Evolutionary conservation across 2,797 vertebrate species (phyloP).

Genomic region (Diceros bicornis): DNA sequence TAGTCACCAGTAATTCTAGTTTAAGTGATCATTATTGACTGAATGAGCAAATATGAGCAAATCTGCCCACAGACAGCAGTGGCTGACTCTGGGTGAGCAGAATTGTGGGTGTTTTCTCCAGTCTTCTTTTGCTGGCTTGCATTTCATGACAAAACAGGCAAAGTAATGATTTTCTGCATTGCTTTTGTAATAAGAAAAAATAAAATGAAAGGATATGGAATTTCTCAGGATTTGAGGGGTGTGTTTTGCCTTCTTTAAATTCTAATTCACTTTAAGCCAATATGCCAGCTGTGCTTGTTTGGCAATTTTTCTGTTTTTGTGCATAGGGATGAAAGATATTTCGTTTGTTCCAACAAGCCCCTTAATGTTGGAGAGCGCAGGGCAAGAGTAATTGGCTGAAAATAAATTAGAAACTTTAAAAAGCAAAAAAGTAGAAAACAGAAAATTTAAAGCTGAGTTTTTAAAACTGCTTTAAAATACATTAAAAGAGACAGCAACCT

Average conservation of each 20-base stretch:
- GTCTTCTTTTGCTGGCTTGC: background rate
- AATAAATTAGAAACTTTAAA: slow-evolving; percentile 44
- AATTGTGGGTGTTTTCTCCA: background rate
- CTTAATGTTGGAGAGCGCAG: slow-evolving; percentile 3
- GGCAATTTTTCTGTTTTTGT: slow-evolving; percentile 48
- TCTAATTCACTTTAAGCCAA: slow-evolving; percentile 1
- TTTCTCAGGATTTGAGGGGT: background rate
- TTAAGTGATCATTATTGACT: background rate
- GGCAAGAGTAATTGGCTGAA: slow-evolving; percentile 18
- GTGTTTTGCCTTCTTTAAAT: slow-evolving; percentile 49
- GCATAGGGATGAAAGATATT: background rate
- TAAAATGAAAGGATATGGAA: slow-evolving; percentile 30
- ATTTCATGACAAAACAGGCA: background rate
- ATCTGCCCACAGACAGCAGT: background rate
- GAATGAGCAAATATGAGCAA: background rate
- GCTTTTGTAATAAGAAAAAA: slow-evolving; percentile 58
- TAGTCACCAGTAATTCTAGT: slow-evolving; percentile 22
- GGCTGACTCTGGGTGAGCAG: background rate
- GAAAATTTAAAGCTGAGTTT: slow-evolving; percentile 24
- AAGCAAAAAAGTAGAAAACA: background rate
- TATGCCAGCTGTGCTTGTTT: background rate
- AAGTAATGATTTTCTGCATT: slow-evolving; percentile 7
- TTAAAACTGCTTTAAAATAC: slow-evolving; percentile 11
- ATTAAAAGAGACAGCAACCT: background rate
- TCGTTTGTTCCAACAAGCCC: background rate